phyloP scores from a whole-genome alignment of 2,888 invertebrate genomes.

The Aphidius colemani region DNA sequence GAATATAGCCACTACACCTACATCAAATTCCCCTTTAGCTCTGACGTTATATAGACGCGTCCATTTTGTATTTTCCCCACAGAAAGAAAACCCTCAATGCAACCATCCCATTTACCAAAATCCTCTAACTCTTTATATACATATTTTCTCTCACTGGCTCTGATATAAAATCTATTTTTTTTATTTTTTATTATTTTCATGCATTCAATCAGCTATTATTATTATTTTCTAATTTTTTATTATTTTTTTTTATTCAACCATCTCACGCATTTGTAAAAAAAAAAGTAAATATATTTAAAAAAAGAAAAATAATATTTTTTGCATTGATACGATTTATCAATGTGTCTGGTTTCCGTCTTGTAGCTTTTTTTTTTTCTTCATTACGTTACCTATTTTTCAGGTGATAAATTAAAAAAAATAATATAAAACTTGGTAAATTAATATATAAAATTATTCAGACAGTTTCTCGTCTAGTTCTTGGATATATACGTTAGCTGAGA shows the following conservation, averaged over 20 bases:
- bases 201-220: too few species aligned
- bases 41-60: slow-evolving; percentile 10
- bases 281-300: too few species aligned
- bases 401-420: background rate
- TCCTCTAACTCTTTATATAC: slow-evolving; percentile 8
- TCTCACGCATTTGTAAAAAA: too few species aligned
- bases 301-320: slow-evolving; percentile 13
- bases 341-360: slow-evolving; percentile 9
- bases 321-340: slow-evolving; percentile 22
- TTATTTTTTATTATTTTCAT: too few species aligned
- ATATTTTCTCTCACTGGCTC: slow-evolving; percentile 8
- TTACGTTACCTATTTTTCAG: background rate
- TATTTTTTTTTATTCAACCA: too few species aligned
- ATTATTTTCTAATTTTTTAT: too few species aligned
- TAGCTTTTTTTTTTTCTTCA: background rate
- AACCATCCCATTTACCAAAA: slow-evolving; percentile 16
- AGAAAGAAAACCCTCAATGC: slow-evolving; percentile 23
- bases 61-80: slow-evolving; percentile 30
- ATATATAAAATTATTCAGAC: background rate
- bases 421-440: background rate
- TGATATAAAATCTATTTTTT: background rate
- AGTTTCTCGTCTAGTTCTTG: slow-evolving; percentile 5
- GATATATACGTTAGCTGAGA: background rate
- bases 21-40: background rate
- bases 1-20: background rate